Percentiles rank a stretch among this genome's conserved stretches.
Evolutionary conservation across 2,888 invertebrate genomes (phyloP).

Genomic region (Phoenoteleia sp.): DNA sequence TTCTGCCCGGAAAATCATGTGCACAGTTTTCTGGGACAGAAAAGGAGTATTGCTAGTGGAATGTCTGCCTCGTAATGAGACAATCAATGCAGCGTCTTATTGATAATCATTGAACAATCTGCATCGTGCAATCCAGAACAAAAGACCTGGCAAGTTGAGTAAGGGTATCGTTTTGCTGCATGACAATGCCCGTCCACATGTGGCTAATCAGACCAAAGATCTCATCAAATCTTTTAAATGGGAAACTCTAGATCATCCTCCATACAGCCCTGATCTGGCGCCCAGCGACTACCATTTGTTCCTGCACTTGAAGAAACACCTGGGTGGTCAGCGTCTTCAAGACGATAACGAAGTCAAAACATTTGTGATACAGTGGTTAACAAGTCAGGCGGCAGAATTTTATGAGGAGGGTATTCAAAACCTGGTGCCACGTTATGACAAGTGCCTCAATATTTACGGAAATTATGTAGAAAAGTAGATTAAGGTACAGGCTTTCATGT

Average conservation of each 20-base stretch:
- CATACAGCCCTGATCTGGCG: not conserved
- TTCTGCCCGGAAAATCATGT: slow-evolving; percentile 13
- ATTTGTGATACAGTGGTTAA: too few species aligned
- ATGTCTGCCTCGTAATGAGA: slow-evolving; percentile 26
- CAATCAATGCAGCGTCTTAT: slow-evolving; percentile 68
- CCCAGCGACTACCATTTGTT: not conserved
- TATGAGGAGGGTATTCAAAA: not conserved
- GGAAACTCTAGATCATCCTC: too few species aligned
- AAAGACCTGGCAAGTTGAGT: slow-evolving; percentile 39
- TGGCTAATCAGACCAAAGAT: slow-evolving; percentile 1
- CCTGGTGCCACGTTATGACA: not conserved
- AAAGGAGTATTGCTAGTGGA: slow-evolving; percentile 23
- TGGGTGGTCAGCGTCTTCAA: too few species aligned
- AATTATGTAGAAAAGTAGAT: too few species aligned
- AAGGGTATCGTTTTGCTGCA: slow-evolving; percentile 25
- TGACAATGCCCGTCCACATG: slow-evolving; percentile 44
- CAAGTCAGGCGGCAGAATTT: not conserved
- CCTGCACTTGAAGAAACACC: too few species aligned
- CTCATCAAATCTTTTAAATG: too few species aligned
- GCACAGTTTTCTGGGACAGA: slow-evolving; percentile 31
- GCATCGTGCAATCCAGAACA: slow-evolving; percentile 58
- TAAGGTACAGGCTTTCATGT: too few species aligned
- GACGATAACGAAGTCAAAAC: too few species aligned
- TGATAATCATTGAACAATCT: slow-evolving; percentile 33
- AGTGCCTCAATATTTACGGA: too few species aligned